Conservation (phyloP, 2,797 vertebrate genomes). For the Catharus ustulatus region DNA sequence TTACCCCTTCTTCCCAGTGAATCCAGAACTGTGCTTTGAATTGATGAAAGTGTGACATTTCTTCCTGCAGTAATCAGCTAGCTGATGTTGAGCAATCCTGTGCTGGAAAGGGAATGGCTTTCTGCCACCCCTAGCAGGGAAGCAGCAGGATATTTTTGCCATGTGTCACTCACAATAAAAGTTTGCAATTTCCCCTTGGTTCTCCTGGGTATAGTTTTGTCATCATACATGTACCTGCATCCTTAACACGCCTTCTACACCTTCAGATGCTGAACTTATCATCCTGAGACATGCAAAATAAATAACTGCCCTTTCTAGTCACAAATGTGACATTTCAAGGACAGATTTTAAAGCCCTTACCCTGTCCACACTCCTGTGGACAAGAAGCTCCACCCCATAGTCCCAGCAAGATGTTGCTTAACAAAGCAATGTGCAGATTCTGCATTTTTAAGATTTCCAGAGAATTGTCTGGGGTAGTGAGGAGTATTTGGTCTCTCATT, state of each 20-base stretch:
- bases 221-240: neutral
- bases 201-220: neutral
- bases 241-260: neutral
- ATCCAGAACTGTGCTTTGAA: neutral
- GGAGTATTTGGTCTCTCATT: neutral
- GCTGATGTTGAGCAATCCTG: neutral
- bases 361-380: rapidly evolving
- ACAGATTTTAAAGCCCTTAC: neutral
- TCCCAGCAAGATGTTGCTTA: neutral
- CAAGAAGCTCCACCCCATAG: neutral
- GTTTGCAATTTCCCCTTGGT: neutral
- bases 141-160: neutral
- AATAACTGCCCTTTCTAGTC: neutral
- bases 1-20: neutral
- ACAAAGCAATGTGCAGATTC: neutral
- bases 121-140: neutral
- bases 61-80: neutral
- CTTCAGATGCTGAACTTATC: neutral
- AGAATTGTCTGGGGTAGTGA: neutral
- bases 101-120: neutral
- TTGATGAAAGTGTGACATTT: neutral
- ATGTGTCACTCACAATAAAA: neutral
- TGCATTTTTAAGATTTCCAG: neutral
- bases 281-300: neutral
- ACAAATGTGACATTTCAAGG: neutral